Conservation (phyloP, 2,888 invertebrate species). For the Himalopsyche anomala region DNA sequence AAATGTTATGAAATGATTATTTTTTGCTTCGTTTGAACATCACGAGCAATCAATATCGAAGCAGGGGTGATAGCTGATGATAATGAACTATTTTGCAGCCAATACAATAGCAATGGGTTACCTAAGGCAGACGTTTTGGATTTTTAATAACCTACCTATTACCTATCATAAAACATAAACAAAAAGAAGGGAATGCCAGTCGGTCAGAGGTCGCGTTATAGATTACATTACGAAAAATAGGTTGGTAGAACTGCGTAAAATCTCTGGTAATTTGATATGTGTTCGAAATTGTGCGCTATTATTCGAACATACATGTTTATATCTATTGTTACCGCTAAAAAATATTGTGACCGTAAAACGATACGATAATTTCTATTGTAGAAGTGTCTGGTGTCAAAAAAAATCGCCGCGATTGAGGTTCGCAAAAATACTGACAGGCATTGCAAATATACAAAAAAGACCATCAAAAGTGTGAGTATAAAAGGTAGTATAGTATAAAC, state of each 20-base stretch:
- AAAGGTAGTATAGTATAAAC: constrained; percentile 45
- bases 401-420: constrained; percentile 45
- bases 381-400: constrained; percentile 51
- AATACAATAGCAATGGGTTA: constrained; percentile 53
- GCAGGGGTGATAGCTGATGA: constrained; percentile 61
- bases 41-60: constrained; percentile 44
- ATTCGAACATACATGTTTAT: neutral
- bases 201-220: constrained; percentile 59
- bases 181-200: constrained; percentile 58
- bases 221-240: constrained; percentile 36
- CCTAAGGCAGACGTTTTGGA: constrained; percentile 35
- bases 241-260: neutral
- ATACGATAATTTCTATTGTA: constrained; percentile 59
- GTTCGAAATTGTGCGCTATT: constrained; percentile 4
- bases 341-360: constrained; percentile 63
- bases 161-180: constrained; percentile 46
- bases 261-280: neutral
- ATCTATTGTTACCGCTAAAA: constrained; percentile 52
- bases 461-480: constrained; percentile 33
- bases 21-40: constrained; percentile 45
- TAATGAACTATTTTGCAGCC: constrained; percentile 63
- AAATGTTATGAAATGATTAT: too few species aligned
- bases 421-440: constrained; percentile 41
- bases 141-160: constrained; percentile 17
- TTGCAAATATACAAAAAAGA: constrained; percentile 47